These are phyloP conservation scores for Etheostoma nigrum DNA, from an alignment of 2,797 vertebrate species.

Conservation along the genomic window DNA sequence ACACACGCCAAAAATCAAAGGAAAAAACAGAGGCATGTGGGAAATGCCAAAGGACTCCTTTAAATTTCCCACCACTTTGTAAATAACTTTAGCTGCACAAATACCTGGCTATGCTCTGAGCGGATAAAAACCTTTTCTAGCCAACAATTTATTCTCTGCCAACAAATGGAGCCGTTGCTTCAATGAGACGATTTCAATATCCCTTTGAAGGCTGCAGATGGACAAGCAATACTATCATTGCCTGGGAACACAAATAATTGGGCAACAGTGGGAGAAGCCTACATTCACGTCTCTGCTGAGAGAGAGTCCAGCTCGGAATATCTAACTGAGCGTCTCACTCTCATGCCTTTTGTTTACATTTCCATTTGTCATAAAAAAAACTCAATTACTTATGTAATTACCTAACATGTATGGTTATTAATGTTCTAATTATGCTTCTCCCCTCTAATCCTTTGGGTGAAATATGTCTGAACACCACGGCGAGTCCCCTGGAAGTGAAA, in stretches of 20 bases:
- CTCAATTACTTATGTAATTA: slow-evolving; percentile 74
- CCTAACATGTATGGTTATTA: slow-evolving; percentile 80
- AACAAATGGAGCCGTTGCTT: slow-evolving; percentile 70
- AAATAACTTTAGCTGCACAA: slow-evolving; percentile 75
- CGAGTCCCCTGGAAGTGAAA: slow-evolving; percentile 57
- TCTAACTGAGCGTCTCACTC: slow-evolving; percentile 70
- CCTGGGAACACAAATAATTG: slow-evolving; percentile 79
- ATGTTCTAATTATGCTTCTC: slow-evolving; percentile 80
- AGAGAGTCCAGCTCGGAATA: slow-evolving; percentile 52
- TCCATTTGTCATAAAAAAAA: slow-evolving; percentile 71
- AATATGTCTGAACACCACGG: slow-evolving; percentile 61
- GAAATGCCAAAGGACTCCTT: slow-evolving; percentile 63
- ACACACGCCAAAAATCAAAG: slow-evolving; percentile 40
- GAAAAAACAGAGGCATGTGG: not conserved
- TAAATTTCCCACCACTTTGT: slow-evolving; percentile 74
- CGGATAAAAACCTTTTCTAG: slow-evolving; percentile 30
- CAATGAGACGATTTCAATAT: slow-evolving; percentile 73
- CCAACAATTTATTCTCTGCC: slow-evolving; percentile 70
- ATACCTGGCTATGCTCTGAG: slow-evolving; percentile 73
- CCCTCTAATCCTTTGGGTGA: slow-evolving; percentile 75
- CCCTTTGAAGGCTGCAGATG: slow-evolving; percentile 79
- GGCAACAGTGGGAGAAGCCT: slow-evolving; percentile 70
- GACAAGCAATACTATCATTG: slow-evolving; percentile 75
- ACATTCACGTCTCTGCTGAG: slow-evolving; percentile 56
- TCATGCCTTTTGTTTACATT: slow-evolving; percentile 76